These are phyloP conservation scores for Copidosoma floridanum DNA, from an alignment of 1,140 invertebrate species.

Conservation along the genomic window DNA sequence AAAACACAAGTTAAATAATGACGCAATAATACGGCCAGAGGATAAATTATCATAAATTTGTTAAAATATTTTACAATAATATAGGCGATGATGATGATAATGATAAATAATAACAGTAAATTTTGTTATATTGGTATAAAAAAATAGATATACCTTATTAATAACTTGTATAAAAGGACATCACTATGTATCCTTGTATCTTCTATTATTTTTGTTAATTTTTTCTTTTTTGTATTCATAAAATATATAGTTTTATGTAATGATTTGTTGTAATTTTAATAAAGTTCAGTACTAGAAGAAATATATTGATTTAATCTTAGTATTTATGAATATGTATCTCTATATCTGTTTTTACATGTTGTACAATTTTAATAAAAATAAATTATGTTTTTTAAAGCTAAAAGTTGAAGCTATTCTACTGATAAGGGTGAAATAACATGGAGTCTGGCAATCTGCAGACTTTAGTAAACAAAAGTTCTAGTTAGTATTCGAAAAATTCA, in stretches of 20 bases:
- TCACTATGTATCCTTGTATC: too few species aligned
- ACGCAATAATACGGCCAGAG: too few species aligned
- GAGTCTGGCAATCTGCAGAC: too few species aligned
- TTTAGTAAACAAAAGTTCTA: too few species aligned
- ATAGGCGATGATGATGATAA: too few species aligned
- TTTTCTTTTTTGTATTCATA: constrained; percentile 16
- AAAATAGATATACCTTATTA: neutral
- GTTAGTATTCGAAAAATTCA: too few species aligned
- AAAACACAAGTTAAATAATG: constrained; percentile 85
- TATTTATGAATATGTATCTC: too few species aligned
- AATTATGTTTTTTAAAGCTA: constrained; percentile 25
- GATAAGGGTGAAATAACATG: too few species aligned
- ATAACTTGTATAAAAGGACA: constrained; percentile 25
- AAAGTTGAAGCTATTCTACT: too few species aligned
- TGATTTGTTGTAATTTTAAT: constrained; percentile 15
- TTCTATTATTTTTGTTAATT: constrained; percentile 19
- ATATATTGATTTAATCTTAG: constrained; percentile 15
- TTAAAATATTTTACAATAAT: constrained; percentile 25
- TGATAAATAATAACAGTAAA: constrained; percentile 3
- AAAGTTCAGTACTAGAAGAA: neutral
- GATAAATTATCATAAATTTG: too few species aligned
- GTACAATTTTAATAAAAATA: constrained; percentile 24
- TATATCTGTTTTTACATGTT: too few species aligned
- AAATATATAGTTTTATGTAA: constrained; percentile 5
- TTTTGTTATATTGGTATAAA: constrained; percentile 24